Conservation (phyloP, 2,113 vertebrate species). For the Desmodus rotundus region DNA sequence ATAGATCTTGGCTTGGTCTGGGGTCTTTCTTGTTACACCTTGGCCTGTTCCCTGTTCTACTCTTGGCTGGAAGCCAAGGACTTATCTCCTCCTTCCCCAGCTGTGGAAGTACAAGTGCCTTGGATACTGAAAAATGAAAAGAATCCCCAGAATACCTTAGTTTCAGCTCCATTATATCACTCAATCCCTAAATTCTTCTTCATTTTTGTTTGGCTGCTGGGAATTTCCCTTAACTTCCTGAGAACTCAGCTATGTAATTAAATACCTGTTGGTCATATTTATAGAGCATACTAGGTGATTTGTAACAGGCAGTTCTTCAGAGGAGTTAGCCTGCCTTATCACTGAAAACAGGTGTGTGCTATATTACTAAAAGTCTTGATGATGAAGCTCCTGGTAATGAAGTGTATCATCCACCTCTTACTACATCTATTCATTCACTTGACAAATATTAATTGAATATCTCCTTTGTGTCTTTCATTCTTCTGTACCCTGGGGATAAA, state of each 20-base stretch:
- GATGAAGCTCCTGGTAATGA: conserved; percentile 26
- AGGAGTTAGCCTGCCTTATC: conserved; percentile 21
- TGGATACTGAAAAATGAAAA: not conserved
- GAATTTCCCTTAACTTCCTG: not conserved
- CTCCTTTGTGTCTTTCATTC: not conserved
- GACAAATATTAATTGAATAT: conserved; percentile 27
- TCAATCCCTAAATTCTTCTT: not conserved
- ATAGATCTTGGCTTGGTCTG: not conserved
- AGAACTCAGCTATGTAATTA: conserved; percentile 38
- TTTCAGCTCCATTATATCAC: conserved; percentile 1
- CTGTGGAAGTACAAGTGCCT: not conserved
- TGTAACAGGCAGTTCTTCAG: conserved; percentile 2
- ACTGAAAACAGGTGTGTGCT: not conserved
- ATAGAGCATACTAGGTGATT: not conserved
- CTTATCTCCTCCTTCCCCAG: not conserved
- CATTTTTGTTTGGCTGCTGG: not conserved
- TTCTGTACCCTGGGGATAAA: not conserved
- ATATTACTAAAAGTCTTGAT: not conserved
- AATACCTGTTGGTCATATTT: conserved; percentile 18
- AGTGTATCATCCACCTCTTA: conserved; percentile 13
- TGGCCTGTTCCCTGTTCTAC: not conserved
- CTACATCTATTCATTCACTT: conserved; percentile 13
- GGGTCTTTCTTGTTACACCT: not conserved
- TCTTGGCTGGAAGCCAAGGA: not conserved
- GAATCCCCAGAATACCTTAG: not conserved